These are phyloP conservation scores for Hyles euphorbiae DNA, from an alignment of 1,140 invertebrate species.

Conservation along the genomic window DNA sequence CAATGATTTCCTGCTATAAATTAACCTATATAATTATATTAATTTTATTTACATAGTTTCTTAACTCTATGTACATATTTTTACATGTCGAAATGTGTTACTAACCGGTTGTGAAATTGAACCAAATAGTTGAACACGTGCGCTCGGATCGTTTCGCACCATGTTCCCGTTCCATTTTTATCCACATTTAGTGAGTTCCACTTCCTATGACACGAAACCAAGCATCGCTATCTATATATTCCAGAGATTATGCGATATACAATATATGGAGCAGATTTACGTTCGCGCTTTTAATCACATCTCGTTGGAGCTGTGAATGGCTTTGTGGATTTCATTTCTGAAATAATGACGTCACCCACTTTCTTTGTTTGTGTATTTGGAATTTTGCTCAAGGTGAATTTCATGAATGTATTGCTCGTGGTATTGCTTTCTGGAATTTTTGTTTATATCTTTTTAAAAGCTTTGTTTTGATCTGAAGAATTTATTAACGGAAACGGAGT, in stretches of 20 bases:
- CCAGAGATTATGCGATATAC: neutral
- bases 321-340: neutral
- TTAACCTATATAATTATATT: too few species aligned
- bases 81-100: constrained; percentile 14
- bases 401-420: too few species aligned
- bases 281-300: neutral
- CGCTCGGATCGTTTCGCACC: constrained; percentile 17
- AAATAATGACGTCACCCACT: constrained; percentile 4
- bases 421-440: too few species aligned
- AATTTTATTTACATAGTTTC: too few species aligned
- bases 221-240: constrained; percentile 1
- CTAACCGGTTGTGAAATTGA: constrained; percentile 29
- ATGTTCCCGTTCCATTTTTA: constrained; percentile 29
- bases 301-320: neutral
- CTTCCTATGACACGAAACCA: constrained; percentile 8
- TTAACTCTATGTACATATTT: too few species aligned
- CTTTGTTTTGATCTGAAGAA: neutral
- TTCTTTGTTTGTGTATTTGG: too few species aligned
- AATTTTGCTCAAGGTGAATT: too few species aligned
- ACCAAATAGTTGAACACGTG: constrained; percentile 15
- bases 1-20: too few species aligned
- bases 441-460: too few species aligned
- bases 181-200: constrained; percentile 19
- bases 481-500: too few species aligned
- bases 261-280: neutral